These are phyloP conservation scores for Triplophysa dalaica DNA, from an alignment of 2,113 vertebrate genomes.

Conservation along the genomic window DNA sequence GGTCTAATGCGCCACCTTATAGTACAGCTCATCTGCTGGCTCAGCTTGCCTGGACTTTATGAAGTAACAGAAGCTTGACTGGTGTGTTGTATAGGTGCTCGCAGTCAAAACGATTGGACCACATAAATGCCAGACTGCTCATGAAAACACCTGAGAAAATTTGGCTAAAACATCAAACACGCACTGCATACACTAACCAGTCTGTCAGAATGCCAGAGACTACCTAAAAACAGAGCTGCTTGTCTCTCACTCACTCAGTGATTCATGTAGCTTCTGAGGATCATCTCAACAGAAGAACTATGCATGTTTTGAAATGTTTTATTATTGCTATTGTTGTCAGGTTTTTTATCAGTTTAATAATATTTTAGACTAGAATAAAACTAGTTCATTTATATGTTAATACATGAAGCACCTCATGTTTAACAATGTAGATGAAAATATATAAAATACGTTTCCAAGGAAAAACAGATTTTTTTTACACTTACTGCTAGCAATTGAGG, in stretches of 20 bases:
- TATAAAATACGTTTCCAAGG: no score
- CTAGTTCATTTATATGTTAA: no score
- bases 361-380: no score
- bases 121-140: conserved; percentile 63
- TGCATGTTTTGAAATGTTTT: not conserved
- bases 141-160: conserved; percentile 69
- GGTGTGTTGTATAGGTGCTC: conserved; percentile 54
- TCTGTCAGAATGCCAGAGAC: conserved; percentile 60
- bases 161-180: conserved; percentile 71
- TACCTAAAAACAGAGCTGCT: conserved; percentile 51
- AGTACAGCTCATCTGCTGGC: not conserved
- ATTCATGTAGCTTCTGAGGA: conserved; percentile 11
- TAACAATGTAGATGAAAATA: no score
- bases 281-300: not conserved
- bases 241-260: conserved; percentile 45
- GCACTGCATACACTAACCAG: conserved; percentile 52
- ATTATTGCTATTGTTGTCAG: not conserved
- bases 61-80: conserved; percentile 41
- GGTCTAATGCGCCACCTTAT: not conserved
- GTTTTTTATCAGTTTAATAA: no score
- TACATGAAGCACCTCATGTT: no score
- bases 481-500: no score
- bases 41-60: not conserved
- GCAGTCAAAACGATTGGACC: conserved; percentile 66
- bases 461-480: no score